Percentiles rank a stretch among this genome's conserved stretches.
Conservation (phyloP, 30 jellyfish, hydroid and myxozoan genomes). For the Aurelia sp. region DNA sequence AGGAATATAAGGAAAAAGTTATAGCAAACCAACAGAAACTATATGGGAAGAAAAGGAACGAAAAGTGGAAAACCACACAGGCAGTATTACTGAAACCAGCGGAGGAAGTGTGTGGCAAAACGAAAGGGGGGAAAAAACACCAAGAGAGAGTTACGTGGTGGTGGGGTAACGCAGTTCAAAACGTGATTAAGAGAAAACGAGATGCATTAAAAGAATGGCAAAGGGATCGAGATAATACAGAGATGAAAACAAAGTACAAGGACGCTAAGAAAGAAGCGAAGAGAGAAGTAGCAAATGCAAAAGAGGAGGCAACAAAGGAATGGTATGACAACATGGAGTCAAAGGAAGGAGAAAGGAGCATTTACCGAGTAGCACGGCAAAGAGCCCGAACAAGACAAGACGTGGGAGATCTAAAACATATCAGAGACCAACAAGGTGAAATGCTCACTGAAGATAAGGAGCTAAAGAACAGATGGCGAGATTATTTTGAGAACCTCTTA, state of each 20-base stretch:
- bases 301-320: slow-evolving; percentile 12
- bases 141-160: slow-evolving; percentile 30
- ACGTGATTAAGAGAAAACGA: background rate
- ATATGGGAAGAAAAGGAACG: slow-evolving; percentile 2
- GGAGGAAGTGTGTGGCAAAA: slow-evolving; percentile 36
- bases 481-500: too few species aligned
- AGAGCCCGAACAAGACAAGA: slow-evolving; percentile 9
- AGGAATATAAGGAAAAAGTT: background rate
- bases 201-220: too few species aligned
- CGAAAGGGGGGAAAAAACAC: slow-evolving; percentile 15
- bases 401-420: slow-evolving; percentile 14
- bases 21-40: slow-evolving; percentile 1
- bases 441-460: too few species aligned
- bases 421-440: background rate
- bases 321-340: slow-evolving; percentile 18
- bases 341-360: slow-evolving; percentile 18
- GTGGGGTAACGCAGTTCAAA: slow-evolving; percentile 28
- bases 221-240: too few species aligned
- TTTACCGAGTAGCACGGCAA: slow-evolving; percentile 17
- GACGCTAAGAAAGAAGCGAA: background rate
- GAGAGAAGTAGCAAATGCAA: background rate
- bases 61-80: background rate
- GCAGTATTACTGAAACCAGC: background rate
- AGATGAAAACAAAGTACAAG: too few species aligned
- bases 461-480: too few species aligned